These are phyloP conservation scores for Glaucomys volans DNA, from an alignment of 2,113 vertebrate species.

Conservation along the genomic window DNA sequence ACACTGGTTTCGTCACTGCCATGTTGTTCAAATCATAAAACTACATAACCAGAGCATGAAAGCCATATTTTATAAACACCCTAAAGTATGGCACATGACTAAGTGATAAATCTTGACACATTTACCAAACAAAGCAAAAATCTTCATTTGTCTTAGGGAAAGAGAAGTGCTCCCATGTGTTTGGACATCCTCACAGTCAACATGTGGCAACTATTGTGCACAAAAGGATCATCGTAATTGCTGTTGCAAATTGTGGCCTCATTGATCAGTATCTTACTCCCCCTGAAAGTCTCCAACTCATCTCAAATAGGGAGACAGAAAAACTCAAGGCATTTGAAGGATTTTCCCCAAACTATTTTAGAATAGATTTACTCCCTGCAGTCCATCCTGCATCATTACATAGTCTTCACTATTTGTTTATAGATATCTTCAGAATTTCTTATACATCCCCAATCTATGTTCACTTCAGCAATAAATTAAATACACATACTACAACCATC, in stretches of 20 bases:
- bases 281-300: neutral
- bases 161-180: constrained; percentile 89
- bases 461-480: constrained; percentile 85
- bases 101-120: constrained; percentile 89
- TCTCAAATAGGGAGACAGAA: constrained; percentile 70
- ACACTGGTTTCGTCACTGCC: constrained; percentile 59
- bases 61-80: constrained; percentile 90
- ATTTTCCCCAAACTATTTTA: constrained; percentile 71
- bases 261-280: constrained; percentile 81
- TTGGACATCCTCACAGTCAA: constrained; percentile 89
- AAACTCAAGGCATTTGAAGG: constrained; percentile 71
- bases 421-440: constrained; percentile 76
- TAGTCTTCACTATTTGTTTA: constrained; percentile 75
- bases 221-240: constrained; percentile 90
- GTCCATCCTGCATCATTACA: constrained; percentile 59
- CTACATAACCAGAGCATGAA: constrained; percentile 81
- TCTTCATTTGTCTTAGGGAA: constrained; percentile 87
- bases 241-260: constrained; percentile 84
- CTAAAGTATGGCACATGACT: constrained; percentile 87
- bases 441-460: constrained; percentile 77
- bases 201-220: constrained; percentile 90
- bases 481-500: constrained; percentile 83
- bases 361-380: constrained; percentile 78
- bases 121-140: constrained; percentile 90
- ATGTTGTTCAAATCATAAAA: constrained; percentile 86